Evolutionary conservation across 1,140 invertebrate species (phyloP), one percentile per base, ranked within the genome.

Genomic region (Elymnias hypermnestra): DNA sequence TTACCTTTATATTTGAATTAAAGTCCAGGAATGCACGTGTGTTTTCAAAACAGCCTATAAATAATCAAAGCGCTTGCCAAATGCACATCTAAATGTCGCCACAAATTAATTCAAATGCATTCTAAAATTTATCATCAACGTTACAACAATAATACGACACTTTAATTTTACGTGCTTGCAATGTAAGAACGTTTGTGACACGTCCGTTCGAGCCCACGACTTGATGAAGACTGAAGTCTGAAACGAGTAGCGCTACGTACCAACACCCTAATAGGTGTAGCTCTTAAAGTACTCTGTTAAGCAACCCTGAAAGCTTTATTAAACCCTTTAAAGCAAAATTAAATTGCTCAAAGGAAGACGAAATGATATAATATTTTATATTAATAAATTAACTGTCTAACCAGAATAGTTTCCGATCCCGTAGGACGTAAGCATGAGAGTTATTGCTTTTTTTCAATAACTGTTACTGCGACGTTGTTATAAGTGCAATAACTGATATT

Each of bases 51-150:
- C 35, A 33, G 44, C 22, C 40, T 56, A 63, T 56, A 56, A 56
- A 63, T 63, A 23, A 35, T 21, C 46, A 53, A 2, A 2, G 19
- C 45, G 28, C 29, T 46, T 46, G 53, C 61, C 53, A 60, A 63
- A 19, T 53, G 43, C 52, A 53, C 48, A 38, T 22, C 13, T 35
- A 35, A 51, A 53, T 45, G 28, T 48, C 47, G 9, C 37, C 44
- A 48, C 29, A 38, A 52, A 54, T 53, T 38, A 55, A 51, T 44
- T 26, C 9, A 17, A 31, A 26, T 28, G 4, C 14, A 18, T 21
- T 10, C 2, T 40, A 41, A 33, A 17, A 10, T 38, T 19, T 21
- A n/a, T 42, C 17, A 42, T 40, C 18, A 12, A 21, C 6, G 37
- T 39, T 38, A 39, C n/a, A n/a, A n/a, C n/a, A n/a, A n/a, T n/a